These are phyloP conservation scores for Isaurus tuberculatus DNA, from an alignment of 92 coral and sea anemone genomes.

Conservation along the genomic window DNA sequence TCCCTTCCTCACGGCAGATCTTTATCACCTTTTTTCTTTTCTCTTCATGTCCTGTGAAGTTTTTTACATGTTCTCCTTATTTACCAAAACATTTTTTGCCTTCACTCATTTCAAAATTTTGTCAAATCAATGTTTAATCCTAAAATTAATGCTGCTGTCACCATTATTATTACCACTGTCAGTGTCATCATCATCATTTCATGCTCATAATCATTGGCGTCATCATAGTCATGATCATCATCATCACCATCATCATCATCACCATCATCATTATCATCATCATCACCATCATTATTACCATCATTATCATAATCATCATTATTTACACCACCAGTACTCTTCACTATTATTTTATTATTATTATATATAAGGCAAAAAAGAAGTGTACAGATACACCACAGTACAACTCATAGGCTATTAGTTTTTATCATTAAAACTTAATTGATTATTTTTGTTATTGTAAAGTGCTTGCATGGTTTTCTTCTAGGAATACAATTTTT, in stretches of 20 bases:
- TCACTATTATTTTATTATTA: not conserved
- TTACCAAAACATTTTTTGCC: not conserved
- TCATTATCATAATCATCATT: not conserved
- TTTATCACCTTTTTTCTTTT: too few relatives aligned
- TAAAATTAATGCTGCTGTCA: too few relatives aligned
- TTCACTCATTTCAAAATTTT: not conserved
- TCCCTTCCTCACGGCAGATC: too few relatives aligned
- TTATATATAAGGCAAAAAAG: too few relatives aligned
- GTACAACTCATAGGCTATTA: too few relatives aligned
- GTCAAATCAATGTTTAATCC: not conserved
- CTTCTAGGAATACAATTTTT: conserved; percentile 85
- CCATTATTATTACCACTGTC: not conserved
- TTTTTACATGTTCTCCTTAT: not conserved
- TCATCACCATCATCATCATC: not conserved
- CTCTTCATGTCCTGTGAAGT: not conserved
- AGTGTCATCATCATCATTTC: not conserved
- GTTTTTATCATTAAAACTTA: not conserved
- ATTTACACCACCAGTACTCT: not conserved
- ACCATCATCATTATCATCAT: not conserved
- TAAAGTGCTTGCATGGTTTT: not conserved
- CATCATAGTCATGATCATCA: too few relatives aligned
- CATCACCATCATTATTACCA: not conserved
- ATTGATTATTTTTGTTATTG: not conserved
- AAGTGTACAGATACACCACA: too few relatives aligned
- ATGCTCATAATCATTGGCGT: not conserved